A percentile compares a stretch with the other conserved stretches of the same genome.
Evolutionary conservation across 2,888 invertebrate genomes (phyloP).

Genomic region (Tachina grossa): DNA sequence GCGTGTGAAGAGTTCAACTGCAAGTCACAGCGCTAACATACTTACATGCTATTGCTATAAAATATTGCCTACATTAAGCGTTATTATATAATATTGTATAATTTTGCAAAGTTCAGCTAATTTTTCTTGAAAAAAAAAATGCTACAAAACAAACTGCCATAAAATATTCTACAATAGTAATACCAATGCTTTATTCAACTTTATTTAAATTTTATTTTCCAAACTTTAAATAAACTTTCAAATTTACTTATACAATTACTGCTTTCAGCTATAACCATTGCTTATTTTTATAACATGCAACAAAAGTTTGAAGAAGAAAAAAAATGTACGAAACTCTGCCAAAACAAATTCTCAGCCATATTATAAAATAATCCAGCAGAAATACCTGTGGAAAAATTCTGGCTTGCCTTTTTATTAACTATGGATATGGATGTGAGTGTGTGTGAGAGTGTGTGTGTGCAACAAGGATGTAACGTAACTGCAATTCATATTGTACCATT

Average conservation of each 20-base stretch:
- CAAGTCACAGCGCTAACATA: too few species aligned
- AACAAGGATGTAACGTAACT: slow-evolving; percentile 25
- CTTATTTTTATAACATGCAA: slow-evolving; percentile 53
- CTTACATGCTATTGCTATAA: too few species aligned
- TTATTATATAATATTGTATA: too few species aligned
- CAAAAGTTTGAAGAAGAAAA: neutral
- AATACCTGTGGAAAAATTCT: neutral
- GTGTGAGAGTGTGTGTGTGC: neutral
- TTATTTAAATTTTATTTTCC: neutral
- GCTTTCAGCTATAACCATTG: slow-evolving; percentile 39
- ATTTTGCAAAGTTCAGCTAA: too few species aligned
- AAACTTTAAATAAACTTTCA: slow-evolving; percentile 1
- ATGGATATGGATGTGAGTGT: neutral
- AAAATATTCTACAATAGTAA: neutral
- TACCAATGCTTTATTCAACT: neutral
- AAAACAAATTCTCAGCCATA: neutral
- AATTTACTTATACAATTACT: slow-evolving; percentile 15
- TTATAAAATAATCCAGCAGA: neutral
- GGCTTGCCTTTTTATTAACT: too few species aligned
- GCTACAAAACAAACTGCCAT: too few species aligned
- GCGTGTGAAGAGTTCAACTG: too few species aligned
- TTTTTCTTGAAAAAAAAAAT: too few species aligned
- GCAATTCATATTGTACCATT: slow-evolving; percentile 21
- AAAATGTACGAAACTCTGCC: neutral
- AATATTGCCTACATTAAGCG: too few species aligned